phyloP scores from a whole-genome alignment of 1,140 invertebrate genomes.

The Drosophila repletoides region DNA sequence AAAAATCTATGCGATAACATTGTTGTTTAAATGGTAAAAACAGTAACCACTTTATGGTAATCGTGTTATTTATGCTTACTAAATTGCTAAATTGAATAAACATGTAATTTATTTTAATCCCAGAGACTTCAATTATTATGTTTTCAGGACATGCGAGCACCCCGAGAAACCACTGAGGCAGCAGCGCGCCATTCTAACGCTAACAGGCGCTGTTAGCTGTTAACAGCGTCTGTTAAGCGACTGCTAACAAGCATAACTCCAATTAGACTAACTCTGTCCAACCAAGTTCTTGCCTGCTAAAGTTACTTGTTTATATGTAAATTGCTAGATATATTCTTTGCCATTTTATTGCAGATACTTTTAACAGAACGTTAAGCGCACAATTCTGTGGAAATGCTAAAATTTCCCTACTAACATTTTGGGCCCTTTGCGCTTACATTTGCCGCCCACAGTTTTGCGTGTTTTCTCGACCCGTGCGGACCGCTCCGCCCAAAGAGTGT shows the following conservation, averaged over 20 bases:
- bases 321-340: too few species aligned
- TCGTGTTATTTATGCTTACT: slow-evolving; percentile 66
- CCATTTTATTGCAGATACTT: too few species aligned
- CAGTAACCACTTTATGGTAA: slow-evolving; percentile 34
- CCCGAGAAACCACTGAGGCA: too few species aligned
- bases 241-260: too few species aligned
- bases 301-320: too few species aligned
- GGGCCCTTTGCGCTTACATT: slow-evolving; percentile 27
- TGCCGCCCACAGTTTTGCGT: slow-evolving; percentile 55
- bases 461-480: slow-evolving; percentile 53
- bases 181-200: not conserved
- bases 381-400: slow-evolving; percentile 3
- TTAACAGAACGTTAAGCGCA: not conserved
- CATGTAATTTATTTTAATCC: slow-evolving; percentile 53
- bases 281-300: too few species aligned
- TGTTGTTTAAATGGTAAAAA: slow-evolving; percentile 50
- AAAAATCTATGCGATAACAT: slow-evolving; percentile 40
- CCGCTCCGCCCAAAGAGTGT: slow-evolving; percentile 8
- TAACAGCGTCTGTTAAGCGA: too few species aligned
- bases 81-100: slow-evolving; percentile 68
- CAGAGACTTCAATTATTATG: not conserved
- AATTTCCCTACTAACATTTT: slow-evolving; percentile 22
- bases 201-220: not conserved
- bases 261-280: too few species aligned
- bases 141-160: too few species aligned